Percentiles rank a stretch among this genome's conserved stretches.
These are phyloP conservation scores for Drosophila neotestacea DNA, from an alignment of 2,888 invertebrate genomes.

Conservation along the genomic window DNA sequence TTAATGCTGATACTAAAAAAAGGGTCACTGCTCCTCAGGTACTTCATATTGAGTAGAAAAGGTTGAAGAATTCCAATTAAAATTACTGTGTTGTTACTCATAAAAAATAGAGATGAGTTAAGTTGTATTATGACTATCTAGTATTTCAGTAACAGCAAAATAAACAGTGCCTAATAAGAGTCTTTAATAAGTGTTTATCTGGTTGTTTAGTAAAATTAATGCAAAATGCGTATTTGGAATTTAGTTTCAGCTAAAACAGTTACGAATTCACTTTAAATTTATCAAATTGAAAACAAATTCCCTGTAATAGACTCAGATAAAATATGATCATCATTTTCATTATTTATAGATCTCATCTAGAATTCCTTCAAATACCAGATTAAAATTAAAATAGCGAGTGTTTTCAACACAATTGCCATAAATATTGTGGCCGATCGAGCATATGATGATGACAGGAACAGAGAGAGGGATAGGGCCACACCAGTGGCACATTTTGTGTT, in stretches of 20 bases:
- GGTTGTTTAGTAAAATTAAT: too few species aligned
- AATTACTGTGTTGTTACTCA: too few species aligned
- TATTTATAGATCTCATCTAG: background rate
- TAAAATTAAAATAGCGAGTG: conserved; percentile 21
- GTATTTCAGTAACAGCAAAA: too few species aligned
- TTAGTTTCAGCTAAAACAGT: background rate
- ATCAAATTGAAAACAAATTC: background rate
- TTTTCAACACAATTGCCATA: conserved; percentile 68
- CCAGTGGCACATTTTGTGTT: conserved; percentile 50
- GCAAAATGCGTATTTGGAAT: background rate
- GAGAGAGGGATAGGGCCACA: too few species aligned
- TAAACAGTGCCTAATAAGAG: too few species aligned
- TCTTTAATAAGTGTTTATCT: too few species aligned
- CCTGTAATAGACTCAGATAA: background rate
- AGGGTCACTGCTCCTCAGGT: background rate
- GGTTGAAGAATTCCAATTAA: too few species aligned
- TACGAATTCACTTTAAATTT: too few species aligned
- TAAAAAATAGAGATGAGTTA: too few species aligned
- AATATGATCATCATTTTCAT: background rate
- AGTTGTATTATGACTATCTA: too few species aligned
- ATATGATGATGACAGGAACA: conserved; percentile 53
- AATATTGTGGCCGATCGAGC: conserved; percentile 50
- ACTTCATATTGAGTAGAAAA: too few species aligned
- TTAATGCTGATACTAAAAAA: background rate
- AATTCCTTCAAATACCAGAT: background rate